Base-by-base conservation (phyloP, 1,140 invertebrate species). In the Acromyrmex charruanus region DNA sequence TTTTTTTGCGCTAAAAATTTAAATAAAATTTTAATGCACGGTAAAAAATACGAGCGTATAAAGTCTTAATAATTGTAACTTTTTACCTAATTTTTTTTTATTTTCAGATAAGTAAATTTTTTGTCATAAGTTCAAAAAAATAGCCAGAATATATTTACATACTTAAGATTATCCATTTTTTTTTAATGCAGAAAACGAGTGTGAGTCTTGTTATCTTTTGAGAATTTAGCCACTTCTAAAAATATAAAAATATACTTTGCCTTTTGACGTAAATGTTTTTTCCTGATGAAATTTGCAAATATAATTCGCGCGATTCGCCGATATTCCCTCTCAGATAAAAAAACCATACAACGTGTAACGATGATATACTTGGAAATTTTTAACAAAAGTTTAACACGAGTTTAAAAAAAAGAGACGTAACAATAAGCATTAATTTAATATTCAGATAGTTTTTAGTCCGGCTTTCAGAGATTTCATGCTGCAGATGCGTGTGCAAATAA, bases 191-290 rank as follows among this genome's bases (percentile, higher is more conserved):
- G 25, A 44, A 3, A 28, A 53, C 9, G 0, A 51, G 49, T n/a
- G 3, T 7, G 31, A 39, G 18, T 59, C 10, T 59, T 16, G 35
- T 25, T 25, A 35, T 44, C 0, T 58, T 7, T 21, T n/a, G 12
- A 21, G 6, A n/a, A 53, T 55, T 53, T n/a, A 31, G 6, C 14
- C n/a, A 18, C 18, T 59, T 77, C 3, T 35, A 77, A 77, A 59
- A 59, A 59, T 59, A 39, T 39, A 77, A 75, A 35, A 39, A 39
- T 39, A 59, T 4, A 59, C 59, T 58, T 39, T 75, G 21, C 3
- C 12, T 14, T 10, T 53, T 10, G 28, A 55, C 16, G 21, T 16
- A n/a, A 59, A 16, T 59, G 5, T 77, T 77, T 61, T 44, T 44
- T 44, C 44, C 55, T 28, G 3, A 5, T n/a, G 39, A 44, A 61